These are phyloP conservation scores for Galbula dea DNA, from an alignment of 2,113 vertebrate species.

Conservation along the genomic window DNA sequence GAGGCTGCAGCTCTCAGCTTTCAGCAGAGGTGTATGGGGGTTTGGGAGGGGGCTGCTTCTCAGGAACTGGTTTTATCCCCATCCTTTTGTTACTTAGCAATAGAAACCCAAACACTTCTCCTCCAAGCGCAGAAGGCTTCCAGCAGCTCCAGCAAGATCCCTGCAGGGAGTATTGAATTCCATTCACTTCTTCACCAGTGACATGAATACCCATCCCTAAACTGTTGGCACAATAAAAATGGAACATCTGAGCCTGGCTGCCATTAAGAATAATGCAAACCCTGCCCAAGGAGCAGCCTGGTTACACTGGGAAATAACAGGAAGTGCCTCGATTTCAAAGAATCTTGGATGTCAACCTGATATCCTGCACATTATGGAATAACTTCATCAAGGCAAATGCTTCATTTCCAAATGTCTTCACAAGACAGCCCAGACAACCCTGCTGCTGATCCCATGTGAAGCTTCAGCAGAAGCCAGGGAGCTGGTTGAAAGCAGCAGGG, in stretches of 20 bases:
- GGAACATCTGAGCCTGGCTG: background rate
- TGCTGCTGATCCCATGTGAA: background rate
- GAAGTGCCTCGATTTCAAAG: background rate
- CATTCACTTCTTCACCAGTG: background rate
- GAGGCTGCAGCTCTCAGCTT: background rate
- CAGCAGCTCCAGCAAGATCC: constrained; percentile 3
- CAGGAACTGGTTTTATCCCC: background rate
- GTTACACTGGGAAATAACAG: background rate
- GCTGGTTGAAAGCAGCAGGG: background rate
- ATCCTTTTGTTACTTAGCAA: background rate
- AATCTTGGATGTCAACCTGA: background rate
- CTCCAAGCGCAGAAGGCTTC: background rate
- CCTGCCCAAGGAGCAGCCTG: background rate
- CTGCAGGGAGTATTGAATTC: background rate
- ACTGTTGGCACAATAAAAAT: background rate
- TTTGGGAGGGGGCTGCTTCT: background rate
- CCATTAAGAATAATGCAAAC: background rate
- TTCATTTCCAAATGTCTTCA: background rate
- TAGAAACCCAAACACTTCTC: background rate
- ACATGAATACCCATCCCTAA: background rate
- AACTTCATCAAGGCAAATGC: background rate
- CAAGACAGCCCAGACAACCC: background rate
- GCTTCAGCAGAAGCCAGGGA: background rate
- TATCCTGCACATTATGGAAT: background rate
- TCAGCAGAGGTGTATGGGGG: background rate